phyloP scores from a whole-genome alignment of 2,797 vertebrate genomes.

The Acanthurus tractus region DNA sequence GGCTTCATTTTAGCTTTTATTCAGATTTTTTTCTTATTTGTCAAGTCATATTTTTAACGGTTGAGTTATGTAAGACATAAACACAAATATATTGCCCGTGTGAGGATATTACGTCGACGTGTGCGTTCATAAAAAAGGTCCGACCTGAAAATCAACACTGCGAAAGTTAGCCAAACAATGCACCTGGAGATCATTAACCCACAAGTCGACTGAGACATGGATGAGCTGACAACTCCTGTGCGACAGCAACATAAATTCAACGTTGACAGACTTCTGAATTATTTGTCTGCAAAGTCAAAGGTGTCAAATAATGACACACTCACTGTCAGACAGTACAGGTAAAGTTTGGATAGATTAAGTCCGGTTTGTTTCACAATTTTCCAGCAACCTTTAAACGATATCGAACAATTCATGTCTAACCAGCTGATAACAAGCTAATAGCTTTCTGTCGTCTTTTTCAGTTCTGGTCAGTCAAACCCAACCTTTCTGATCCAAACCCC shows the following conservation, averaged over 20 bases:
- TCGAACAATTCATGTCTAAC: neutral
- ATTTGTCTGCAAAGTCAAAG: conserved; percentile 79
- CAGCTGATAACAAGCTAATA: neutral
- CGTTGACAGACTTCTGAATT: conserved; percentile 80
- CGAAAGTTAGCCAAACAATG: neutral
- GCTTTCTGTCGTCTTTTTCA: conserved; percentile 59
- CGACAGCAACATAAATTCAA: conserved; percentile 86
- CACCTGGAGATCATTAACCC: conserved; percentile 49
- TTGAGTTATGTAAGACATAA: neutral
- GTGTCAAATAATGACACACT: conserved; percentile 78
- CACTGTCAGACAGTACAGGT: conserved; percentile 91
- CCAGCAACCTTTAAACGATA: neutral
- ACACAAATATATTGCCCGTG: neutral
- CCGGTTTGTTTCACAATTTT: neutral
- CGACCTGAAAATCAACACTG: neutral
- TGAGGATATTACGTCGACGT: conserved; percentile 11
- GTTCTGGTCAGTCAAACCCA: conserved; percentile 94
- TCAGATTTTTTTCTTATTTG: too few relatives aligned
- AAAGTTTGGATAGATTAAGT: neutral
- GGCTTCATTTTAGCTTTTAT: accelerated
- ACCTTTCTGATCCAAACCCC: conserved; percentile 91
- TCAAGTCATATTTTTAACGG: neutral
- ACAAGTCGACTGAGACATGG: conserved; percentile 66
- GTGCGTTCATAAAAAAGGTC: conserved; percentile 21
- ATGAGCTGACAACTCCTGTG: conserved; percentile 78